Evolutionary conservation across 2,113 vertebrate species (phyloP).

Genomic region (Garra rufa): DNA sequence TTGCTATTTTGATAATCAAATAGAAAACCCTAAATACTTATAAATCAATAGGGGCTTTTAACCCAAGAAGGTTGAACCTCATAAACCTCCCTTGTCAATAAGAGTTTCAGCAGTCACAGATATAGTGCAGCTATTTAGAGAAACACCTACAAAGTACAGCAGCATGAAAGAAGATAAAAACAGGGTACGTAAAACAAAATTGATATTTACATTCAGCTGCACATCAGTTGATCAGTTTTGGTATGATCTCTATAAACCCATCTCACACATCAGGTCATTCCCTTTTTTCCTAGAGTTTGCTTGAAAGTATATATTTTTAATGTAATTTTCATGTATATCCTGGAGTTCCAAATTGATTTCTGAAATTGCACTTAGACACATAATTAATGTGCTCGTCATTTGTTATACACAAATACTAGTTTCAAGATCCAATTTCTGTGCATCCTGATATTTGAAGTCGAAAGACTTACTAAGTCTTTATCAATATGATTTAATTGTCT

Average conservation of each 20-base stretch:
- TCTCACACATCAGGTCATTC: slow-evolving; percentile 48
- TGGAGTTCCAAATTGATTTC: slow-evolving; percentile 17
- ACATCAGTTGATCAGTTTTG: slow-evolving; percentile 68
- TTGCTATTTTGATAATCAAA: background rate
- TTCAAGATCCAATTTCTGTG: slow-evolving; percentile 55
- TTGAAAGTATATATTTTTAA: background rate
- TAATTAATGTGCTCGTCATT: slow-evolving; percentile 20
- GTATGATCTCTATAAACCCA: slow-evolving; percentile 61
- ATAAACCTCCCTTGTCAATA: slow-evolving; percentile 31
- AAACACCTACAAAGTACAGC: slow-evolving; percentile 64
- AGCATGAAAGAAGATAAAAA: slow-evolving; percentile 61
- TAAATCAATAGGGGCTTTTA: background rate
- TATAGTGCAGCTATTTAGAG: slow-evolving; percentile 66
- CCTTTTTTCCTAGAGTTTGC: slow-evolving; percentile 30
- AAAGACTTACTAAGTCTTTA: slow-evolving; percentile 37
- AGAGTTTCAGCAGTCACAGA: slow-evolving; percentile 23
- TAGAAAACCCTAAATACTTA: background rate
- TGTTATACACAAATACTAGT: slow-evolving; percentile 47
- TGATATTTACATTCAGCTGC: slow-evolving; percentile 68
- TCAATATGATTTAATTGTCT: slow-evolving; percentile 66
- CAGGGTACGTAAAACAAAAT: slow-evolving; percentile 40
- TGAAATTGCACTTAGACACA: slow-evolving; percentile 39
- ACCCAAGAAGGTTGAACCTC: background rate
- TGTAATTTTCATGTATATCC: background rate
- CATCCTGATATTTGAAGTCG: slow-evolving; percentile 36